Conservation (phyloP, 2,797 vertebrate species). For the Gambelia wislizenii region DNA sequence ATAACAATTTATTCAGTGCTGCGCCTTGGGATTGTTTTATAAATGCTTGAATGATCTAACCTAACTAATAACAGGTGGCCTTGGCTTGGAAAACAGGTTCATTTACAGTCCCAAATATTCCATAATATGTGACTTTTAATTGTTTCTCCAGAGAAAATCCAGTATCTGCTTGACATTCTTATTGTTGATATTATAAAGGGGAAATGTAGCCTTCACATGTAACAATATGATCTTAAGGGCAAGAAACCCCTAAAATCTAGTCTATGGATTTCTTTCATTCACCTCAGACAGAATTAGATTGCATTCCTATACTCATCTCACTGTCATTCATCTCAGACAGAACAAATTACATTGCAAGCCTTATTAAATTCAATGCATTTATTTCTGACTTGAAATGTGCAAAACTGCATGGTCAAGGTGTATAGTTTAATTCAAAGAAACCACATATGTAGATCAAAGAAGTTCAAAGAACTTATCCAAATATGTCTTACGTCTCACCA, state of each 20-base stretch:
- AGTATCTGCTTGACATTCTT: conserved; percentile 58
- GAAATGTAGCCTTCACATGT: conserved; percentile 6
- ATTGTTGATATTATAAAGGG: conserved; percentile 59
- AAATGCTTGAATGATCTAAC: background rate
- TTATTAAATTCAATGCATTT: no score
- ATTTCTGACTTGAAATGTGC: no score
- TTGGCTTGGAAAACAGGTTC: background rate
- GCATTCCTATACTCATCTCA: background rate
- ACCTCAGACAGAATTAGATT: background rate
- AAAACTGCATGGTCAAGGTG: no score
- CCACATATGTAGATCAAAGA: no score
- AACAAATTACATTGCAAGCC: no score
- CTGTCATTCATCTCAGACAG: background rate
- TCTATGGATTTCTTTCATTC: background rate
- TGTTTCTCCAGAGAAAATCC: conserved; percentile 39
- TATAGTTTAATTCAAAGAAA: no score
- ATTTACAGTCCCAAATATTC: background rate
- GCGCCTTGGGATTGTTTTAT: background rate
- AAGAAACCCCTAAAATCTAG: background rate
- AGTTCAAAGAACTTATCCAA: no score
- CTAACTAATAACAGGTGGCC: no score
- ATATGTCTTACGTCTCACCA: no score
- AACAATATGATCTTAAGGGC: no score
- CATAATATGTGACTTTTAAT: conserved; percentile 30
- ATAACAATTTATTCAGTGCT: background rate